Base-by-base conservation (phyloP, 2,888 invertebrate species). In the Emmelina monodactyla region DNA sequence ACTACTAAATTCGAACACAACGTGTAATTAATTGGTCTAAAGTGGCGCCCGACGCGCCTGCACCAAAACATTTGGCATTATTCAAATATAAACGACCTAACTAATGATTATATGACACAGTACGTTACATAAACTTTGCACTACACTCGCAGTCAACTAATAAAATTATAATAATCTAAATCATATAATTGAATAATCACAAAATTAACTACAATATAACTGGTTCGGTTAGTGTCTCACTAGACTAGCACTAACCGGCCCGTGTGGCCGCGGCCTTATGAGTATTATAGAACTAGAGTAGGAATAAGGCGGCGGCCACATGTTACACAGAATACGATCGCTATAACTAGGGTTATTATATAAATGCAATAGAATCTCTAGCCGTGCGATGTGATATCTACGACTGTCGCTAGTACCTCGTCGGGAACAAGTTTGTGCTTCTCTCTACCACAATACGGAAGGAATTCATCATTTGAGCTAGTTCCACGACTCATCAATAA, bases 51-150 rank as follows among this genome's bases (percentile, higher is more conserved):
- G n/a, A n/a, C n/a, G n/a, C n/a, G n/a, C n/a, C 9, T 25, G 37
- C 37, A 45, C 42, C 43, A 42, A 28, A 37, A 42, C 48, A 52
- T 55, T 58, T 55, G 56, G 59, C 57, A 53, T 55, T 44, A 49
- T 31, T 46, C 40, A 33, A 39, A 41, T 47, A 43, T 47, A 43
- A 46, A 47, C 45, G 48, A 46, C 39, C 44, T 50, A 51, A 46
- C 57, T 54, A 55, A 50, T 45, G 47, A 45, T 52, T 51, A 59
- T 64, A 67, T 65, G 63, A 66, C 65, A 66, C 67, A 48, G 42
- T 43, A 37, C 34, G 32, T 38, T 31, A 54, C 56, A 57, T 45
- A 52, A 53, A 50, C 46, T 49, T 48, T 46, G 47, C 51, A 48
- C 47, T 48, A 46, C 47, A 39, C 44, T 55, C 56, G 44, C 49